Evolutionary conservation across 2,888 invertebrate species (phyloP), one percentile per base, ranked within the genome.

Genomic region (Mythimna albipuncta): DNA sequence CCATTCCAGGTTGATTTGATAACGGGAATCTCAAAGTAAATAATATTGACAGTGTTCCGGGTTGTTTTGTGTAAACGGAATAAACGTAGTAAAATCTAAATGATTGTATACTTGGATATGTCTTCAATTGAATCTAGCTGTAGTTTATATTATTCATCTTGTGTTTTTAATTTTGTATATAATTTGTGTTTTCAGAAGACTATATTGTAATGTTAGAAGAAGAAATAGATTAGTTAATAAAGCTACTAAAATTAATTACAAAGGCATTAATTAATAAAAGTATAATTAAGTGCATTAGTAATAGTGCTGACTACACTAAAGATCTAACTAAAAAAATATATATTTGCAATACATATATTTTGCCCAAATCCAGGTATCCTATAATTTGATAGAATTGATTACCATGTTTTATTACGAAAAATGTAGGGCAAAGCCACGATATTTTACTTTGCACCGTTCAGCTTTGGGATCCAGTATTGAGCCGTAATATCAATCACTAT

Each of bases 1-100:
- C 68, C 80, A 85, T 83, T 87, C 87, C 87, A 85, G 84, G 76
- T 82, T 79, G 84, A 84, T 82, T 86, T 83, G 81, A 77, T 79
- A 69, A 84, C 81, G 84, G 88, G 85, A 86, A 74, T 81, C 77
- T 79, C 77, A 70, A 79, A 38, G 75, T 78, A 82, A 71, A 64
- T 81, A 75, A 69, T 63, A 69, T 80, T 50, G 32, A 71, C 38
- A 71, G 83, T 87, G 69, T 75, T 59, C 61, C 64, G 74, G 63
- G 41, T 78, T 64, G 78, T 85, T 75, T 84, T 74, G 81, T 87
- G 83, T 85, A 55, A 58, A 72, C 71, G 64, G 68, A 66, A 68
- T 38, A 72, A 70, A 69, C 26, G 61, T 41, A 64, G 47, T 68
- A 64, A 79, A 64, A 65, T 64, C 52, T 52, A 64, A 54, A 55